A percentile compares a stretch with the other conserved stretches of the same genome.
These are phyloP conservation scores for Anguilla obscura DNA, from an alignment of 2,797 vertebrate species.

Conservation along the genomic window DNA sequence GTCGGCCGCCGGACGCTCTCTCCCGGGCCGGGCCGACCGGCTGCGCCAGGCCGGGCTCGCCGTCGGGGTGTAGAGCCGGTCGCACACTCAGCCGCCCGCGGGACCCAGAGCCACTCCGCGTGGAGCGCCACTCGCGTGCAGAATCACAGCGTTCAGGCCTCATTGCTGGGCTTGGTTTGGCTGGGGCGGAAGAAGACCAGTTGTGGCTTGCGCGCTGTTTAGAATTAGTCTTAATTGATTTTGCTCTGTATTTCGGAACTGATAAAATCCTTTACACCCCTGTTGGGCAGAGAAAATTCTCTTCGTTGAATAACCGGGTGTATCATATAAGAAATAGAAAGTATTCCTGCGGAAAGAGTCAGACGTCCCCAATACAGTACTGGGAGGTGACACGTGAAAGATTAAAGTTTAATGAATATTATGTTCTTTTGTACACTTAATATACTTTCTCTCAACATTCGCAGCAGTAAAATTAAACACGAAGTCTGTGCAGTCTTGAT, in stretches of 20 bases:
- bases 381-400: too few relatives aligned
- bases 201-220: neutral
- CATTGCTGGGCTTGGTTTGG: neutral
- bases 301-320: too few relatives aligned
- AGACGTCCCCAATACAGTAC: too few relatives aligned
- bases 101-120: neutral
- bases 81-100: too few relatives aligned
- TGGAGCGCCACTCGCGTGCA: neutral
- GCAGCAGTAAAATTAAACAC: too few relatives aligned
- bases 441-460: too few relatives aligned
- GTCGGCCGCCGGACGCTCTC: neutral
- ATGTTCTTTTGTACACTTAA: too few relatives aligned
- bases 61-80: neutral
- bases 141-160: neutral
- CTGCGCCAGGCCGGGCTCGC: neutral
- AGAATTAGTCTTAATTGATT: neutral
- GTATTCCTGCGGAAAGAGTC: too few relatives aligned
- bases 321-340: too few relatives aligned
- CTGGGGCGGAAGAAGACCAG: neutral
- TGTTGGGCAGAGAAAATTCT: neutral
- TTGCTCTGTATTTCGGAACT: neutral
- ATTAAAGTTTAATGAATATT: too few relatives aligned
- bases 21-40: neutral
- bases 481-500: too few relatives aligned
- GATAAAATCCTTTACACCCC: neutral